Evolutionary conservation across 2,888 invertebrate species (phyloP), one percentile per base, ranked within the genome.

Genomic region (Himalopsyche anomala): DNA sequence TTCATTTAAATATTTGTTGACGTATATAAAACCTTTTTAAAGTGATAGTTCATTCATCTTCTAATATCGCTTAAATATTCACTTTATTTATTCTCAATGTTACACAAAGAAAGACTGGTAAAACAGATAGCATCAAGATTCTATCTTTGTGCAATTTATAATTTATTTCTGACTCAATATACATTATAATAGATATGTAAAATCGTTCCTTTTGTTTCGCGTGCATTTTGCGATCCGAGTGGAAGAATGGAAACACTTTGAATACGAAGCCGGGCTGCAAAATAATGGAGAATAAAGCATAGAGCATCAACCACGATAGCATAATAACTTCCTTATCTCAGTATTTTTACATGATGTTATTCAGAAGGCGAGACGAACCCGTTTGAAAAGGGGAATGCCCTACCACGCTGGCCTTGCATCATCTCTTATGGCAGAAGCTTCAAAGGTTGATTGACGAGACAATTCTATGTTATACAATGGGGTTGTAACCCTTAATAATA

Each of bases 361-460:
- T 62, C 62, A 62, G 28, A 62, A 62, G 62, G 62, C 62, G n/a
- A 62, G 62, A 62, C 62, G 62, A 62, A 15, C n/a, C 62, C 19
- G 62, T 62, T 62, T 62, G 62, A 62, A 62, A 62, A 11, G 62
- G 62, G 62, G 62, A 62, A 62, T 19, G n/a, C n/a, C 62, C 62
- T 28, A 19, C 28, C 28, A 15, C 19, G n/a, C 28, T 19, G 62
- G 62, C 19, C 62, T 62, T 19, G 62, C 62, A 28, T 62, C 62
- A 62, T 19, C 19, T 19, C 62, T 62, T 62, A 62, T 62, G 62
- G 19, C 62, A 62, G 28, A 62, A 62, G 62, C 62, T 62, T 62
- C 62, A 62, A 62, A 62, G 62, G 62, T 62, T 62, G 62, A 62
- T 62, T 62, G 62, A 62, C 62, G 28, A 62, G 62, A 62, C 62